Percentiles rank a stretch among this genome's conserved stretches.
These are phyloP conservation scores for Melieria omissa DNA, from an alignment of 2,888 invertebrate species.

Conservation along the genomic window DNA sequence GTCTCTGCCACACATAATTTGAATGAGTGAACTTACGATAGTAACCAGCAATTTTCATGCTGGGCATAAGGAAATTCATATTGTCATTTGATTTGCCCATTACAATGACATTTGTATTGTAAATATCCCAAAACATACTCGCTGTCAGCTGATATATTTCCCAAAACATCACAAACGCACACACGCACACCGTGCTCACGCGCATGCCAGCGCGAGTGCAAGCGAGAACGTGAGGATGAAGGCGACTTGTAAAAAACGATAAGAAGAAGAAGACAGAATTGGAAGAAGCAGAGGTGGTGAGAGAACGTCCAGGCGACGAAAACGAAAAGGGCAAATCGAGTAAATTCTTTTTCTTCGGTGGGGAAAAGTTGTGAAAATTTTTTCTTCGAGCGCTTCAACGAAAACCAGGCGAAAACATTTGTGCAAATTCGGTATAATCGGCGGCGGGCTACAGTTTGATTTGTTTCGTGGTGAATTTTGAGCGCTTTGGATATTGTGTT, in stretches of 20 bases:
- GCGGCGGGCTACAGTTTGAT: background rate
- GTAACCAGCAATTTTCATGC: too few relatives aligned
- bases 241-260: background rate
- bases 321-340: slow-evolving; percentile 24
- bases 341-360: slow-evolving; percentile 21
- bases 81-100: too few relatives aligned
- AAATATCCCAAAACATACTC: slow-evolving; percentile 21
- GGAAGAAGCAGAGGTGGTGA: slow-evolving; percentile 4
- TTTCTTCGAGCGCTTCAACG: slow-evolving; percentile 5
- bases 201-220: slow-evolving; percentile 11
- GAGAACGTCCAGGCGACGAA: background rate
- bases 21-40: too few relatives aligned
- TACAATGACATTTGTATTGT: too few relatives aligned
- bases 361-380: slow-evolving; percentile 7
- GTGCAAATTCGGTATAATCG: background rate
- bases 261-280: slow-evolving; percentile 7
- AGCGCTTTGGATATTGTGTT: background rate
- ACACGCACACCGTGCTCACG: background rate
- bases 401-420: background rate
- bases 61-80: too few relatives aligned
- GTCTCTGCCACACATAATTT: too few relatives aligned
- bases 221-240: background rate
- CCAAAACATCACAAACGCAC: slow-evolving; percentile 25
- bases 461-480: background rate
- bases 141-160: slow-evolving; percentile 8